Base-by-base conservation (phyloP, 2,113 vertebrate species). In the Euleptes europaea region DNA sequence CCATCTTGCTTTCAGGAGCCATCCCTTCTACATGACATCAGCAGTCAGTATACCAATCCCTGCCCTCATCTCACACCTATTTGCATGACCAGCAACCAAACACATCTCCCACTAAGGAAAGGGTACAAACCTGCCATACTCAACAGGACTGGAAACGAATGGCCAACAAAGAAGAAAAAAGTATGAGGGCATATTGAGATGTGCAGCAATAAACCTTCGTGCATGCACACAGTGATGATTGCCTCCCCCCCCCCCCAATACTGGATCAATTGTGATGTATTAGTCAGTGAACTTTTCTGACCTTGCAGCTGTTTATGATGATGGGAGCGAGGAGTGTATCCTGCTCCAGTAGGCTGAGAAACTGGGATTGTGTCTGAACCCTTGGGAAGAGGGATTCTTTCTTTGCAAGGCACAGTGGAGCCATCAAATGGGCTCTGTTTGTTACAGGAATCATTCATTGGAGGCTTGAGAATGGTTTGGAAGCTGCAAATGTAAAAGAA, bases 201-300 rank as follows among this genome's bases (percentile, higher is more conserved):
- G 54, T 28, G 6, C 4, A 38, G 6, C 35, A 63, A 26, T 19
- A 10, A 78, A 63, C 23, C 26, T 21, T 23, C 57, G 2, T 60
- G 60, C 60, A 23, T 49, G 47, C 31, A 21, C 9, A 47, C 11
- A 28, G 9, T 31, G 28, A 49, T 17, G 42, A 19, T 8, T 5
- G 26, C 44, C 44, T 5, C 94, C 94, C 86, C 90, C 92, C 3
- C 23, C 60, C 3, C 26, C 26, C 54, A 92, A 90, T 78, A 11
- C 4, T 83, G 83, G 80, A 88, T 90, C 82, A 78, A 35, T 88
- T 89, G 86, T 90, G 93, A 94, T 91, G 89, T 82, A 67, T 84
- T 93, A 86, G 91, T 87, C 79, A 92, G 91, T 85, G 83, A 93
- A 91, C 66, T 80, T 83, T 93, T 89, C 82, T 94, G 69, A 89